These are phyloP conservation scores for Varanus komodoensis DNA, from an alignment of 2,113 vertebrate genomes.

Conservation along the genomic window DNA sequence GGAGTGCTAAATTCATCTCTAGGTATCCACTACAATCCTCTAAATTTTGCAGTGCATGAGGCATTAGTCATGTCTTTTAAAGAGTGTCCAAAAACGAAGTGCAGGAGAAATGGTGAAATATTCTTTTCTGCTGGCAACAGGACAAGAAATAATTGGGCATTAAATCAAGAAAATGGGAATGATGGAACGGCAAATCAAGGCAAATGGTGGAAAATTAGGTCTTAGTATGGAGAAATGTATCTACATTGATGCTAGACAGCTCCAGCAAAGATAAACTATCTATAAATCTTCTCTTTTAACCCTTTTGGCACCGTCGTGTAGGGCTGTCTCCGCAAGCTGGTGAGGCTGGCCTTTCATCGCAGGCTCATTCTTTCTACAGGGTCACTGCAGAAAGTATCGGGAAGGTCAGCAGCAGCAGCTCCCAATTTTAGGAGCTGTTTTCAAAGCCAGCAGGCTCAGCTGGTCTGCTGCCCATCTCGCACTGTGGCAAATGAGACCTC, in stretches of 20 bases:
- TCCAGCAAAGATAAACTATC: conserved; percentile 66
- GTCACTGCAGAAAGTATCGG: neutral
- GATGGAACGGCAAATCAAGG: conserved; percentile 82
- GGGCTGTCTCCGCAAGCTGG: neutral
- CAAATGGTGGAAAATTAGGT: conserved; percentile 83
- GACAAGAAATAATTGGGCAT: conserved; percentile 86
- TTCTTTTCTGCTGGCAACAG: conserved; percentile 83
- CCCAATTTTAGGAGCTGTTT: neutral
- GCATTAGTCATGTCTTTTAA: conserved; percentile 76
- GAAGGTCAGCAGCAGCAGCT: neutral
- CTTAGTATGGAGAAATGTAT: conserved; percentile 81
- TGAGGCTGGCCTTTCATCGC: neutral
- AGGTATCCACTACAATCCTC: conserved; percentile 67
- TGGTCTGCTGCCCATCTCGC: neutral
- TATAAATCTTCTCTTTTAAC: conserved; percentile 75
- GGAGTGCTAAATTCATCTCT: conserved; percentile 69
- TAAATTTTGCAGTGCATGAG: conserved; percentile 67
- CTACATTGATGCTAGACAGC: conserved; percentile 75
- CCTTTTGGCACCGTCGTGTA: conserved; percentile 44
- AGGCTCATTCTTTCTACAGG: neutral
- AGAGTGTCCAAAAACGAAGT: conserved; percentile 69
- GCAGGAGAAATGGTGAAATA: conserved; percentile 80
- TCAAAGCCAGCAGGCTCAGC: neutral
- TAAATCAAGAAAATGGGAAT: conserved; percentile 85
- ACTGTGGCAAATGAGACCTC: neutral